Percentiles rank a stretch among this genome's conserved stretches.
Conservation (phyloP, 1,140 invertebrate species). For the Brachionus asplanchnoidis region DNA sequence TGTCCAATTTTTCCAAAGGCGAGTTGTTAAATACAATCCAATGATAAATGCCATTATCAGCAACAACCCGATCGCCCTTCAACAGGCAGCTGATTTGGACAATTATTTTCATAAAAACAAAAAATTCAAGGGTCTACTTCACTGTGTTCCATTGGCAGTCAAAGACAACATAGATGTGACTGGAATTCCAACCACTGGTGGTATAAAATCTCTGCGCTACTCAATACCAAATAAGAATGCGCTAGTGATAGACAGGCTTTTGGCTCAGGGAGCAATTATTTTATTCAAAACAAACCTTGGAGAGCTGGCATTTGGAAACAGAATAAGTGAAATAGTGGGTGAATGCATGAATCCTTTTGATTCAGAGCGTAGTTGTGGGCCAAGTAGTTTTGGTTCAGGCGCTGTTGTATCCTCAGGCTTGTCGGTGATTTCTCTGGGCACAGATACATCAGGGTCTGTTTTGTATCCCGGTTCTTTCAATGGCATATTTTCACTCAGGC, state of each 20-base stretch:
- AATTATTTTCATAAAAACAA: background rate
- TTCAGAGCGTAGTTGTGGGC: background rate
- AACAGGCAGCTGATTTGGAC: background rate
- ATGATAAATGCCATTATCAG: conserved; percentile 16
- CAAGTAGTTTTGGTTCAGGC: background rate
- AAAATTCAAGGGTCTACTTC: background rate
- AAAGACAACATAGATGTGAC: conserved; percentile 34
- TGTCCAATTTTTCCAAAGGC: background rate
- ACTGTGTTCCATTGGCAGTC: conserved; percentile 32
- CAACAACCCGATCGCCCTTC: background rate
- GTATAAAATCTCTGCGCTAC: background rate
- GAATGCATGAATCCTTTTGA: conserved; percentile 24
- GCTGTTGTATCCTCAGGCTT: background rate
- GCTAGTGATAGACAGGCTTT: background rate
- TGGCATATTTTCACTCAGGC: background rate
- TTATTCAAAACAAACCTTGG: conserved; percentile 10
- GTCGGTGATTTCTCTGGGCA: background rate
- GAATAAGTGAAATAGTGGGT: conserved; percentile 3
- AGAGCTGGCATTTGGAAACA: background rate
- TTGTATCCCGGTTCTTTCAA: background rate
- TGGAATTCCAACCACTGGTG: conserved; percentile 41
- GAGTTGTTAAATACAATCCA: background rate
- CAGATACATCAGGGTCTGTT: conserved; percentile 1
- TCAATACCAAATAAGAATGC: background rate
- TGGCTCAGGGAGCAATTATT: background rate